A percentile compares a stretch with the other conserved stretches of the same genome.
phyloP scores from a whole-genome alignment of 2,113 vertebrate genomes.

The Microcebus jonahi region DNA sequence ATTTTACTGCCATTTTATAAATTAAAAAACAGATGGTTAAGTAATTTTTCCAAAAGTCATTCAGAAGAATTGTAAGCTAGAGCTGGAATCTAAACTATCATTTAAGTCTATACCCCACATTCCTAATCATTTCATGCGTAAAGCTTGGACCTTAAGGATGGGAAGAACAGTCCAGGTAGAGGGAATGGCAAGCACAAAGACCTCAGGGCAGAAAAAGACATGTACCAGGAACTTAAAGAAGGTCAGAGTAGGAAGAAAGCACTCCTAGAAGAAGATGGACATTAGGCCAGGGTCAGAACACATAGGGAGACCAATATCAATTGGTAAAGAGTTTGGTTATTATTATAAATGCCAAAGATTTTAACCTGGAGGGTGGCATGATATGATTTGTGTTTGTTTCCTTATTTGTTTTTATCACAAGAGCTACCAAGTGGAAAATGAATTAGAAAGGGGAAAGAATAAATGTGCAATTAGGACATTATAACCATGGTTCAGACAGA shows the following conservation, averaged over 20 bases:
- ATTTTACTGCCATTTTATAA: not conserved
- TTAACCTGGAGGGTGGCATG: not conserved
- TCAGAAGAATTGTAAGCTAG: not conserved
- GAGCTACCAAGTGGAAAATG: not conserved
- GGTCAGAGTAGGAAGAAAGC: not conserved
- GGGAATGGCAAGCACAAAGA: not conserved
- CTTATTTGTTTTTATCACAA: not conserved
- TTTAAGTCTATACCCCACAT: not conserved
- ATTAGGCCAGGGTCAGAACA: not conserved
- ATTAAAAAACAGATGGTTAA: not conserved
- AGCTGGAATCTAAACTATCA: not conserved
- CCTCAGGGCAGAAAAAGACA: not conserved
- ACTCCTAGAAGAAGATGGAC: accelerated
- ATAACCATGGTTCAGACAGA: not conserved
- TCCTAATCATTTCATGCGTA: not conserved
- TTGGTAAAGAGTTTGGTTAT: not conserved
- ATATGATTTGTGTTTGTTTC: not conserved
- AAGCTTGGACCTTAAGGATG: not conserved
- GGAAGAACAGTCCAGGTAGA: not conserved
- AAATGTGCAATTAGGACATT: not conserved
- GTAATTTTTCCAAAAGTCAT: slow-evolving; percentile 11
- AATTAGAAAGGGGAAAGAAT: not conserved
- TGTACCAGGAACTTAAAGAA: not conserved
- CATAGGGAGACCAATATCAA: not conserved
- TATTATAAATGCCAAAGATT: not conserved